phyloP scores from a whole-genome alignment of 2,113 vertebrate genomes.

The Sinocyclocheilus anophthalmus region DNA sequence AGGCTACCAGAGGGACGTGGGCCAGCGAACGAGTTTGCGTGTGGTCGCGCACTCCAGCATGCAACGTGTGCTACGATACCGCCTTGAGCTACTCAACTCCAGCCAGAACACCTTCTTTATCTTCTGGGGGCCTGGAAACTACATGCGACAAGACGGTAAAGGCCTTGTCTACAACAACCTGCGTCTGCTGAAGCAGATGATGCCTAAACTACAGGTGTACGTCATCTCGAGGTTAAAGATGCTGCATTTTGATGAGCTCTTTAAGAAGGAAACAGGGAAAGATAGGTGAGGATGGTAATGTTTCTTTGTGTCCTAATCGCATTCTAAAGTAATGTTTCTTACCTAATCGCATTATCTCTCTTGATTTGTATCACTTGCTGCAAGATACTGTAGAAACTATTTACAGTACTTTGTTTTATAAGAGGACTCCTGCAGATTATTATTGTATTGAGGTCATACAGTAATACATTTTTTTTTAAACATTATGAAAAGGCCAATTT shows the following conservation, averaged over 20 bases:
- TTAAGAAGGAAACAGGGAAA: constrained; percentile 95
- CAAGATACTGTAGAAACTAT: not conserved
- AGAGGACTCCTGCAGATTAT: not conserved
- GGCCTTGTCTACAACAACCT: constrained; percentile 95
- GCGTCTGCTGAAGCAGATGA: constrained; percentile 90
- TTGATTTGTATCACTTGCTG: not conserved
- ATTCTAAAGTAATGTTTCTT: too few relatives aligned
- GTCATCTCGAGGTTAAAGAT: constrained; percentile 96
- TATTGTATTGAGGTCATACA: not conserved
- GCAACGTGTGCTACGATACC: constrained; percentile 87
- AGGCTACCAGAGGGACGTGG: constrained; percentile 83
- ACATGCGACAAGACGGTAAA: constrained; percentile 94
- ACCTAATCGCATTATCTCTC: not conserved
- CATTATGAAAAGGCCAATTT: not conserved
- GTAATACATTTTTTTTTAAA: not conserved
- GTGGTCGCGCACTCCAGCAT: constrained; percentile 97
- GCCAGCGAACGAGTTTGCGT: constrained; percentile 88
- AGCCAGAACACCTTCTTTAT: constrained; percentile 92
- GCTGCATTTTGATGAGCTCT: constrained; percentile 96
- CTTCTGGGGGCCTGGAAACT: constrained; percentile 98
- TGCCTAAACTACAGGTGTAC: constrained; percentile 89
- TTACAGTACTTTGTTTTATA: not conserved
- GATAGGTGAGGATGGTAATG: constrained; percentile 82
- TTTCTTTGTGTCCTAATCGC: not conserved
- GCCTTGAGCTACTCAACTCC: constrained; percentile 88